Conservation (phyloP, 2,888 invertebrate species). For the Euphydryas editha region DNA sequence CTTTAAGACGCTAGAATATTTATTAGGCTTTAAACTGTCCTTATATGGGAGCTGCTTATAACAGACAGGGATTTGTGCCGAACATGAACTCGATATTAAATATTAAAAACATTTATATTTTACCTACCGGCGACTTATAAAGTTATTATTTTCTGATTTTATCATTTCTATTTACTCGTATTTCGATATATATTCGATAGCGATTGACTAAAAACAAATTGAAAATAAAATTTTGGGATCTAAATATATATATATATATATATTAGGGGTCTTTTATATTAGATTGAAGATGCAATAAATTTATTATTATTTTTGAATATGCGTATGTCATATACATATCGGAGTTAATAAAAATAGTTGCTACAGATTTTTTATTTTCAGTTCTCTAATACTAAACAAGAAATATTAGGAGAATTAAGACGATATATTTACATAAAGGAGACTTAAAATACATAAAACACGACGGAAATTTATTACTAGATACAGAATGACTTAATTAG, state of each 20-base stretch:
- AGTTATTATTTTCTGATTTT: too few relatives aligned
- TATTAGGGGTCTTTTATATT: too few relatives aligned
- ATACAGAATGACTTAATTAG: conserved; percentile 23
- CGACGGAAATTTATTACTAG: conserved; percentile 16
- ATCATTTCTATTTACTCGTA: too few relatives aligned
- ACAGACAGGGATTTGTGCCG: not conserved
- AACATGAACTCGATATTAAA: not conserved
- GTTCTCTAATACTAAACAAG: not conserved
- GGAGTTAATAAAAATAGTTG: too few relatives aligned
- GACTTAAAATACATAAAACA: not conserved
- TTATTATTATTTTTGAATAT: too few relatives aligned
- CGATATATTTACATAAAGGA: not conserved
- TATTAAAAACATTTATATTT: not conserved
- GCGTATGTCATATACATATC: too few relatives aligned
- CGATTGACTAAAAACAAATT: too few relatives aligned
- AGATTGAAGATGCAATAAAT: too few relatives aligned
- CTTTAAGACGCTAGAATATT: conserved; percentile 7
- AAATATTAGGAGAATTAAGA: not conserved
- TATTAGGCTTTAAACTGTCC: conserved; percentile 8
- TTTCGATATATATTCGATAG: too few relatives aligned
- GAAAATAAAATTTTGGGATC: too few relatives aligned
- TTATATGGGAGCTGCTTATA: conserved; percentile 6
- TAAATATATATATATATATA: too few relatives aligned
- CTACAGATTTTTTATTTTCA: not conserved
- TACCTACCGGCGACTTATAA: too few relatives aligned